Evolutionary conservation across 2,888 invertebrate species (phyloP), one percentile per base, ranked within the genome.

Genomic region (Lithosia quadra): DNA sequence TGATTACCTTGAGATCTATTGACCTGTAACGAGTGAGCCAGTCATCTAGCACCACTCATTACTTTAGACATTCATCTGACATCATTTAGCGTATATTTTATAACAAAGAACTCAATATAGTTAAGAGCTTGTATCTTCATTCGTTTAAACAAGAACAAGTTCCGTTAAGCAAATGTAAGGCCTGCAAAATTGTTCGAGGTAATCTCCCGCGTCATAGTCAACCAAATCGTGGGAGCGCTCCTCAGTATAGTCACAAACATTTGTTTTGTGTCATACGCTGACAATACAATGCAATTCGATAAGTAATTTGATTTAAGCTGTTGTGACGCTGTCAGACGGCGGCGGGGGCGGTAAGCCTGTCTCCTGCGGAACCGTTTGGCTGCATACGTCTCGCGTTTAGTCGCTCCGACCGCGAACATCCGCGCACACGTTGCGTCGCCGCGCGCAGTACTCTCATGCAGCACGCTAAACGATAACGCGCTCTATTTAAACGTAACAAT

Each of bases 1-100:
- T 69, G 91, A 88, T 92, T 85, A 82, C 92, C 92, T 92, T 92
- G 91, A 90, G 86, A 88, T 86, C 80, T 86, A 86, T 88, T 91
- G 89, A 89, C 88, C 89, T 87, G 88, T 87, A 87, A 88, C 86
- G 76, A 86, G 80, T 70, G 69, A 76, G 69, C 75, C 77, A 83
- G 76, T 77, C 79, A 78, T 81, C 71, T 73, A 74, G 75, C 71
- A 73, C 77, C 68, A 73, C 68, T 78, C 61, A 78, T 81, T 78
- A 71, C 76, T 80, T 80, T 76, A 78, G 65, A 75, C 77, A 76
- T 76, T 73, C 77, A 82, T 81, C 77, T 81, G 71, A 75, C 71
- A 80, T 74, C 73, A 68, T 73, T 81, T 71, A 72, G 60, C 62
- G 43, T 60, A 28, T 68, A 65, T 72, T 57, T 49, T 21, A 69